Base-by-base conservation (phyloP, 2,888 invertebrate genomes). In the Cephus nigrinus region DNA sequence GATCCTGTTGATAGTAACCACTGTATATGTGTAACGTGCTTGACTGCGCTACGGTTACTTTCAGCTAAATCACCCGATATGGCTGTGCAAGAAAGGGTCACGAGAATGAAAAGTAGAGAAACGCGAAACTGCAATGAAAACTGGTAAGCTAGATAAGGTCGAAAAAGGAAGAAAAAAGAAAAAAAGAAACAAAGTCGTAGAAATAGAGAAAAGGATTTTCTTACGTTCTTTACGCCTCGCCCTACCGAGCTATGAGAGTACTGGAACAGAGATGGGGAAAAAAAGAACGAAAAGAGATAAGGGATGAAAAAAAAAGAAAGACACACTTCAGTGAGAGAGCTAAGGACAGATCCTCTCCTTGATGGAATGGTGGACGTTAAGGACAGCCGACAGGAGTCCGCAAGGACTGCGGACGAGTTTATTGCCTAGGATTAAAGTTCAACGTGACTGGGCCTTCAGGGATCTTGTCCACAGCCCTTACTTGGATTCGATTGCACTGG, bases 371-470 rank as follows among this genome's bases (percentile, higher is more conserved):
- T 78, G 82, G 79, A 82, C 80, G 83, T 85, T 85, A 86, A 82
- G 83, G 84, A 82, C 84, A 84, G 83, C 81, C 40, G 82, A 85
- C 74, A 78, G 75, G 80, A 76, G 81, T 81, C 77, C 72, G 77
- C 77, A 32, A 78, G 80, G 82, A 82, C 80, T 82, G 84, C 85
- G 84, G 84, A 82, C 80, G 85, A 85, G 87, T 88, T 88, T 87
- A 87, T 87, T 88, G 87, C 83, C 82, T 82, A 74, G 83, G 88
- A 87, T 88, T 87, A 87, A 87, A 88, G 83, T 84, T 82, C 84
- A 82, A 84, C 88, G 87, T 87, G 87, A 88, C 87, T 84, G 86
- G 86, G 77, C 75, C 85, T 81, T 81, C 79, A 12, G 80, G 80
- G 82, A 81, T 80, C 73, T 68, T 76, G 55, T 73, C 69, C 77